Conservation (phyloP, 2,888 invertebrate species). For the Muschampia plurimacula region DNA sequence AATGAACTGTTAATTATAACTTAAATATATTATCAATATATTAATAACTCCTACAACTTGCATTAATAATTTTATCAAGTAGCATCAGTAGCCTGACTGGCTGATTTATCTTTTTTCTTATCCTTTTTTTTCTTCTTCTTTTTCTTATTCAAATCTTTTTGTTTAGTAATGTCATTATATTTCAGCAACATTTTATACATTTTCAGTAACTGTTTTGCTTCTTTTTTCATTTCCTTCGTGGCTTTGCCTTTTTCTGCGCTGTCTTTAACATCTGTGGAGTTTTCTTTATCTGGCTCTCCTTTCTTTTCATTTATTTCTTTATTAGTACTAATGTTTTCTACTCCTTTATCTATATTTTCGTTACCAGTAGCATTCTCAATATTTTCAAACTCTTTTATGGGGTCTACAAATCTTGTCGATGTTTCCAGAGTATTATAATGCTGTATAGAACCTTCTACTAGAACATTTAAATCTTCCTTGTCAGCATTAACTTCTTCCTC, state of each 20-base stretch:
- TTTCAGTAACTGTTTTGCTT: conserved; percentile 76
- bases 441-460: conserved; percentile 81
- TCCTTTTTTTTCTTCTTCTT: conserved; percentile 66
- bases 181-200: conserved; percentile 79
- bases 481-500: conserved; percentile 49
- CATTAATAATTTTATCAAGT: conserved; percentile 4
- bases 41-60: background rate
- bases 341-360: conserved; percentile 6
- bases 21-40: background rate
- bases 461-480: conserved; percentile 42
- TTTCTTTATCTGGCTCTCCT: conserved; percentile 27
- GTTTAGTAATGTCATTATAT: conserved; percentile 67
- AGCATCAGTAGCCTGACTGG: conserved; percentile 10
- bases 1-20: background rate
- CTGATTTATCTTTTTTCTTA: conserved; percentile 43
- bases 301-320: no score
- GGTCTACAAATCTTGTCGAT: conserved; percentile 70
- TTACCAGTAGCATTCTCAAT: conserved; percentile 36
- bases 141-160: conserved; percentile 63
- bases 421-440: conserved; percentile 81
- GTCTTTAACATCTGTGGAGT: conserved; percentile 40
- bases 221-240: conserved; percentile 67
- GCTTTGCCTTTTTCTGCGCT: conserved; percentile 41
- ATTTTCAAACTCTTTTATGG: conserved; percentile 52
- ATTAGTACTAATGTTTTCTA: background rate